phyloP scores from a whole-genome alignment of 2,888 invertebrate species.

The Argyresthia albistria region DNA sequence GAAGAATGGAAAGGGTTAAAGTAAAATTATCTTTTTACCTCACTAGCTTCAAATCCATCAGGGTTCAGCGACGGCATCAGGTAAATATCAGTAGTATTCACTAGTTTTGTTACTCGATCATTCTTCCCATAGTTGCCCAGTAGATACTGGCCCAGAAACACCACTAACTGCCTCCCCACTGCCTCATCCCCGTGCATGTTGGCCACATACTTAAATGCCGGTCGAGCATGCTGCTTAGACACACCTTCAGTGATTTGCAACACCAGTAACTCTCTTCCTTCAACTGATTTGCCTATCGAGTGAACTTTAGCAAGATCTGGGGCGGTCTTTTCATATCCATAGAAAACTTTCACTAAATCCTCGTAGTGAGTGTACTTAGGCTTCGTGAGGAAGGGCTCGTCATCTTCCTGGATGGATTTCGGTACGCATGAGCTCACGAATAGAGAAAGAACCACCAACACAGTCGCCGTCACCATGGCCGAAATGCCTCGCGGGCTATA shows the following conservation, averaged over 20 bases:
- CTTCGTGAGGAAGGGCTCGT: conserved; percentile 70
- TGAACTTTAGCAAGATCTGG: conserved; percentile 80
- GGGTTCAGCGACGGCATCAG: conserved; percentile 99
- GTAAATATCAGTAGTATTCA: conserved; percentile 92
- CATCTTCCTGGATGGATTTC: conserved; percentile 39
- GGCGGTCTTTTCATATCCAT: conserved; percentile 74
- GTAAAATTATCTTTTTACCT: conserved; percentile 66
- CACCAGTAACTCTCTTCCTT: conserved; percentile 85
- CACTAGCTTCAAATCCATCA: conserved; percentile 90
- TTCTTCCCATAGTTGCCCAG: conserved; percentile 81
- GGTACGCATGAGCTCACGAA: conserved; percentile 38
- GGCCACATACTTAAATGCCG: conserved; percentile 94
- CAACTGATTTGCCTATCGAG: conserved; percentile 87
- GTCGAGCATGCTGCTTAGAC: conserved; percentile 71
- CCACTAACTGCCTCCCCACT: conserved; percentile 86
- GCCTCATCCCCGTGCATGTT: conserved; percentile 98
- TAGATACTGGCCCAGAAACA: conserved; percentile 89
- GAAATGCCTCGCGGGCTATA: neutral
- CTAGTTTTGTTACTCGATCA: conserved; percentile 79
- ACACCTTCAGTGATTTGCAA: conserved; percentile 86
- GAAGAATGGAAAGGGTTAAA: no score
- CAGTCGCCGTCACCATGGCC: neutral
- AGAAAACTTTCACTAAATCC: conserved; percentile 77
- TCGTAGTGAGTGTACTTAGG: conserved; percentile 80
- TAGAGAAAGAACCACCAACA: conserved; percentile 38